Conservation (phyloP, 2,888 invertebrate species). For the Cantharis nigra region DNA sequence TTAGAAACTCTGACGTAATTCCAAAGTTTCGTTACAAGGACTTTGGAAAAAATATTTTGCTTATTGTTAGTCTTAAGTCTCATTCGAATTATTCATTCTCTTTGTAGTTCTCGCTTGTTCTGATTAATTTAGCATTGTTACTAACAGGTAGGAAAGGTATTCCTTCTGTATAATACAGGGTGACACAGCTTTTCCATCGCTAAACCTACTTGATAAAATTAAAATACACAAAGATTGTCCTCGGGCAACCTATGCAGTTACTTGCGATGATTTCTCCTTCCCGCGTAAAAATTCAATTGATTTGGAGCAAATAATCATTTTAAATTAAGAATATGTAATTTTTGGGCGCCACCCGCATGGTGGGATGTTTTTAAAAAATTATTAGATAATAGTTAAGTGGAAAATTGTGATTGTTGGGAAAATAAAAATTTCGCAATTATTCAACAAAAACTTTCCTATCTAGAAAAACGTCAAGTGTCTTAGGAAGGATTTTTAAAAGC, state of each 20-base stretch:
- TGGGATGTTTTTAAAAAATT: neutral
- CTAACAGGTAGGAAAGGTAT: neutral
- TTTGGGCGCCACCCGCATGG: neutral
- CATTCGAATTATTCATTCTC: neutral
- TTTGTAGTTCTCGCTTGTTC: neutral
- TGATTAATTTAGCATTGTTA: neutral
- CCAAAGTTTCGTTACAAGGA: too few species aligned
- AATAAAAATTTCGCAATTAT: neutral
- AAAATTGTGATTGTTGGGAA: neutral
- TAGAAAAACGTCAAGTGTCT: neutral
- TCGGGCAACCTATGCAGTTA: too few species aligned
- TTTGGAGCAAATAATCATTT: too few species aligned
- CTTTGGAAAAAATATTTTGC: neutral
- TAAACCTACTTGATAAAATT: too few species aligned
- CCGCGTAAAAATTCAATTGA: too few species aligned
- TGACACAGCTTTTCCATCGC: neutral
- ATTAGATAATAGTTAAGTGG: neutral
- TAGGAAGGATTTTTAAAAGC: neutral
- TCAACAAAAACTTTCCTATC: neutral
- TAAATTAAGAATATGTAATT: too few species aligned
- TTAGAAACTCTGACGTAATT: too few species aligned
- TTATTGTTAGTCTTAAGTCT: neutral
- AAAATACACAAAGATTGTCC: too few species aligned
- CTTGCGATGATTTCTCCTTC: too few species aligned
- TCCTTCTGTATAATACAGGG: neutral